Evolutionary conservation across 2,888 invertebrate species (phyloP).

Genomic region (Bellardia bayeri): DNA sequence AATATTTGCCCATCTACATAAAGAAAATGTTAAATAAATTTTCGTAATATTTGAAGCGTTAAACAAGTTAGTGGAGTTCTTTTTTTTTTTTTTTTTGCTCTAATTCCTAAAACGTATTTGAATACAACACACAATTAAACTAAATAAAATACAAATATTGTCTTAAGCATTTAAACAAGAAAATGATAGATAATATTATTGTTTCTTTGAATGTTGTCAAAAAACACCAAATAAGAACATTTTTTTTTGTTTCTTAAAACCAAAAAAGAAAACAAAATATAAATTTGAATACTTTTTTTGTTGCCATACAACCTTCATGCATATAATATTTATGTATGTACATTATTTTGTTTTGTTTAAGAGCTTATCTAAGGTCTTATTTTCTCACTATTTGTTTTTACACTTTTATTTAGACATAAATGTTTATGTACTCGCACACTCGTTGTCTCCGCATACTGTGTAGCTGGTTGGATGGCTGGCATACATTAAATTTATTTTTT

Average conservation of each 20-base stretch:
- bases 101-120: constrained; percentile 46
- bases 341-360: not conserved
- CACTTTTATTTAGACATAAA: constrained; percentile 68
- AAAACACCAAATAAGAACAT: not conserved
- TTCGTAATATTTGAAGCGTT: not conserved
- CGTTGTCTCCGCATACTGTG: not conserved
- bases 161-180: constrained; percentile 51
- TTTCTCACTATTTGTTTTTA: constrained; percentile 68
- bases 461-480: not conserved
- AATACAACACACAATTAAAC: constrained; percentile 55
- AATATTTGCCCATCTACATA: not conserved
- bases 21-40: not conserved
- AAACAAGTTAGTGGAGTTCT: not conserved
- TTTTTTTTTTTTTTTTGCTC: constrained; percentile 17
- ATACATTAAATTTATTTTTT: not conserved
- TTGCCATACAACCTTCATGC: not conserved
- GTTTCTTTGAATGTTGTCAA: not conserved
- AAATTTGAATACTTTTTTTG: not conserved
- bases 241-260: constrained; percentile 1
- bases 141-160: constrained; percentile 64
- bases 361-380: constrained; percentile 64
- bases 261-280: not conserved
- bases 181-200: constrained; percentile 57
- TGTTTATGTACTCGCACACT: not conserved
- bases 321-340: constrained; percentile 9